These are phyloP conservation scores for Bovichtus diacanthus DNA, from an alignment of 2,797 vertebrate genomes.

Conservation along the genomic window DNA sequence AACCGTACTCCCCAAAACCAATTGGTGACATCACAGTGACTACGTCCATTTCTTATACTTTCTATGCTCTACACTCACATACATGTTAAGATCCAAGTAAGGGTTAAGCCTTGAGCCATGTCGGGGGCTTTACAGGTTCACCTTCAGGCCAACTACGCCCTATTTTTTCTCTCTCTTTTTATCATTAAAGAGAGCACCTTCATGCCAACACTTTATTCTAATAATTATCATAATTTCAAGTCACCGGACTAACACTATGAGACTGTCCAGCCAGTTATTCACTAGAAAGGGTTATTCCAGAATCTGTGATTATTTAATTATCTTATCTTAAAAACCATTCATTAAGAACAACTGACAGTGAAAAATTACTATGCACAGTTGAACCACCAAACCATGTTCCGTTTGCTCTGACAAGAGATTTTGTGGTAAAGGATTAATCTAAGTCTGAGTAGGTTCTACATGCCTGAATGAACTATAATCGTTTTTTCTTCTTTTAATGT, in stretches of 20 bases:
- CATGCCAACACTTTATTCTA: neutral
- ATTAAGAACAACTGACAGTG: slow-evolving; percentile 32
- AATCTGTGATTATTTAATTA: slow-evolving; percentile 23
- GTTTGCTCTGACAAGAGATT: slow-evolving; percentile 36
- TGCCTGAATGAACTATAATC: slow-evolving; percentile 19
- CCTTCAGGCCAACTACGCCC: slow-evolving; percentile 17
- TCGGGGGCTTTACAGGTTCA: slow-evolving; percentile 16
- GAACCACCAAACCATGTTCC: slow-evolving; percentile 32
- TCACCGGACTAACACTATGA: neutral
- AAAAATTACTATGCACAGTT: slow-evolving; percentile 15
- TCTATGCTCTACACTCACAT: no score
- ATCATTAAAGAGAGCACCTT: neutral
- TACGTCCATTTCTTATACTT: no score
- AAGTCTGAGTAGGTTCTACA: slow-evolving; percentile 14
- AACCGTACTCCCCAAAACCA: no score
- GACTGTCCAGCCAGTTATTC: neutral
- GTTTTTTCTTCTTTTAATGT: neutral
- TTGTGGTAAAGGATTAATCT: slow-evolving; percentile 40
- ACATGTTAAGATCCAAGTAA: neutral
- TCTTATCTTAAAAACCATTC: slow-evolving; percentile 35
- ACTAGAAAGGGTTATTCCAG: slow-evolving; percentile 5
- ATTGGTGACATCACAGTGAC: no score
- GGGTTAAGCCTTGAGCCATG: slow-evolving; percentile 6
- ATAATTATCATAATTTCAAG: slow-evolving; percentile 13
- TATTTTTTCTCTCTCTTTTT: neutral